Percentiles rank a stretch among this genome's conserved stretches.
These are phyloP conservation scores for Diadema setosum DNA, from an alignment of 35 echinoderm and acorn worm species.

Conservation along the genomic window DNA sequence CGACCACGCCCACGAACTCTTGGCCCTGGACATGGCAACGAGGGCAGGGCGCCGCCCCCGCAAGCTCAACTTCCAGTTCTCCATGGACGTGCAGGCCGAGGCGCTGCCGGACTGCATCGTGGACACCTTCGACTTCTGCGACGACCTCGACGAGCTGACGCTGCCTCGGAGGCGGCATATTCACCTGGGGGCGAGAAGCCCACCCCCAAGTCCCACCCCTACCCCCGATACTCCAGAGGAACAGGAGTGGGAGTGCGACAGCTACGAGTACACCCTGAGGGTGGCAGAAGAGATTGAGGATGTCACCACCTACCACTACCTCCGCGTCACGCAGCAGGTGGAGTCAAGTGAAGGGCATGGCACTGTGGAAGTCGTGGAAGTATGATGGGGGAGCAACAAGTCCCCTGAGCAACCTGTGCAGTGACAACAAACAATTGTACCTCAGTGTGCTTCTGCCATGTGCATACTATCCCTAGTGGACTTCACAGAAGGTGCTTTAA, in stretches of 20 bases:
- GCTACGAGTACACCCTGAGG: conserved; percentile 22
- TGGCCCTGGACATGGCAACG: conserved; percentile 25
- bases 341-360: not conserved
- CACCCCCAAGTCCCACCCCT: not conserved
- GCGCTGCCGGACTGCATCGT: conserved; percentile 16
- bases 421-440: no score
- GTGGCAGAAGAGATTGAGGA: not conserved
- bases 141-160: not conserved
- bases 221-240: not conserved
- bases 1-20: not conserved
- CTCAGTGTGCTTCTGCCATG: no score
- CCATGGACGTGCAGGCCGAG: conserved; percentile 22
- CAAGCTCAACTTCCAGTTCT: conserved; percentile 39
- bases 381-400: no score
- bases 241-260: not conserved
- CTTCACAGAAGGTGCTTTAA: no score
- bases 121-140: conserved; percentile 30
- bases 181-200: not conserved
- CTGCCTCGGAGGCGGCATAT: not conserved
- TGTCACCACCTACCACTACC: not conserved
- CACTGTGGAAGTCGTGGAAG: not conserved
- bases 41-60: not conserved
- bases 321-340: conserved; percentile 9
- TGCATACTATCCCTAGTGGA: no score
- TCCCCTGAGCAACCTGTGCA: no score